A percentile compares a stretch with the other conserved stretches of the same genome.
Evolutionary conservation across 2,888 invertebrate genomes (phyloP).

Genomic region (Tetrapedia diversipes): DNA sequence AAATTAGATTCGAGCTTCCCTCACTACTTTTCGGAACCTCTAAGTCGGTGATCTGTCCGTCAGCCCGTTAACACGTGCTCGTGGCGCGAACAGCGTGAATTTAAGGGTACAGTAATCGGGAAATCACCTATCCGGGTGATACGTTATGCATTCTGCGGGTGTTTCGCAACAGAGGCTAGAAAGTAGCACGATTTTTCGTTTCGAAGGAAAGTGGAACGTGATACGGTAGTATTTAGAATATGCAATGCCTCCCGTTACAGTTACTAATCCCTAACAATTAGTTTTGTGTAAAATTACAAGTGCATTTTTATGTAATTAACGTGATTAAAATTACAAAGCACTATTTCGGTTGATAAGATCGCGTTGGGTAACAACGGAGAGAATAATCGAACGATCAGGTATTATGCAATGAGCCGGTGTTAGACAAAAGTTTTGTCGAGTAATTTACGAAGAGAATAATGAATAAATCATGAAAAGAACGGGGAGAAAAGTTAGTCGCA

Average conservation of each 20-base stretch:
- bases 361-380: too few species aligned
- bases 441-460: too few species aligned
- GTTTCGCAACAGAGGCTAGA: slow-evolving; percentile 29
- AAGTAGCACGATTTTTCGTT: not conserved
- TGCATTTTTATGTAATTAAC: too few species aligned
- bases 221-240: not conserved
- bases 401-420: too few species aligned
- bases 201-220: not conserved
- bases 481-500: too few species aligned
- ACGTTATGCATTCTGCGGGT: slow-evolving; percentile 2
- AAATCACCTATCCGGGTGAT: slow-evolving; percentile 3
- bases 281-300: not conserved
- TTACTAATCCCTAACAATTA: not conserved
- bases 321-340: too few species aligned
- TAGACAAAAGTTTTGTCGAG: too few species aligned
- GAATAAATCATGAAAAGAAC: too few species aligned
- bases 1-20: too few species aligned
- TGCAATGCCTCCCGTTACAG: not conserved
- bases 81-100: slow-evolving; percentile 30
- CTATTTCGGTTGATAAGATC: not conserved
- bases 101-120: not conserved
- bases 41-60: slow-evolving; percentile 28
- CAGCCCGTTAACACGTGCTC: slow-evolving; percentile 51
- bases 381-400: too few species aligned
- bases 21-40: too few species aligned